These are phyloP conservation scores for Nebria brevicollis DNA, from an alignment of 2,888 invertebrate species.

Conservation along the genomic window DNA sequence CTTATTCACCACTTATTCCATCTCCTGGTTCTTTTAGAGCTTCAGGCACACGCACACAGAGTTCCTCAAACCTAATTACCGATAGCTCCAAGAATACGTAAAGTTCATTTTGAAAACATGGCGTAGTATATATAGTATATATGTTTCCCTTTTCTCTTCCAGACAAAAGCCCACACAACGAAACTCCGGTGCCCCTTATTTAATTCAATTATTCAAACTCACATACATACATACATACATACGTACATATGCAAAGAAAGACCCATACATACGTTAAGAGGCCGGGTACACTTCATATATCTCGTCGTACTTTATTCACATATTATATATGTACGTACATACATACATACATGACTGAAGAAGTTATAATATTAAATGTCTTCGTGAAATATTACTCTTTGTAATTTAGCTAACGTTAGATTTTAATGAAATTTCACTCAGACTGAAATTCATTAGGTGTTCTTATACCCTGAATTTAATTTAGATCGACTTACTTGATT, in stretches of 20 bases:
- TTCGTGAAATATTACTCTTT: not conserved
- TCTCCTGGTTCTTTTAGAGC: too few species aligned
- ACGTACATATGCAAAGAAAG: slow-evolving; percentile 4
- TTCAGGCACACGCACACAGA: not conserved
- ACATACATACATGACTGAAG: slow-evolving; percentile 2
- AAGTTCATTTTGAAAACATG: slow-evolving; percentile 42
- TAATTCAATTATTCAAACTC: slow-evolving; percentile 44
- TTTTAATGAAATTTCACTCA: too few species aligned
- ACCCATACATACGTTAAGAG: slow-evolving; percentile 8
- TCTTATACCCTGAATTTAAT: too few species aligned
- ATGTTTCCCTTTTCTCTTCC: not conserved
- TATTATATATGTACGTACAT: slow-evolving; percentile 5
- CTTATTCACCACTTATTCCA: too few species aligned
- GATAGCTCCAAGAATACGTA: slow-evolving; percentile 39
- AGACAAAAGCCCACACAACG: not conserved
- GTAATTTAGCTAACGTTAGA: too few species aligned
- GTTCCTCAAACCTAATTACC: slow-evolving; percentile 39
- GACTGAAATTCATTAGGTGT: too few species aligned
- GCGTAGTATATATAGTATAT: not conserved
- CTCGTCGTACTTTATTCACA: too few species aligned
- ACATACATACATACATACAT: slow-evolving; percentile 17
- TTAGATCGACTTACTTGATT: too few species aligned
- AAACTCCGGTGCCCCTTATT: slow-evolving; percentile 31
- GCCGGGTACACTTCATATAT: not conserved
- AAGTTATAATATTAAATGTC: slow-evolving; percentile 3